Percentiles rank a stretch among this genome's conserved stretches.
phyloP scores from a whole-genome alignment of 2,888 invertebrate species.

The Ectobius pallidus region DNA sequence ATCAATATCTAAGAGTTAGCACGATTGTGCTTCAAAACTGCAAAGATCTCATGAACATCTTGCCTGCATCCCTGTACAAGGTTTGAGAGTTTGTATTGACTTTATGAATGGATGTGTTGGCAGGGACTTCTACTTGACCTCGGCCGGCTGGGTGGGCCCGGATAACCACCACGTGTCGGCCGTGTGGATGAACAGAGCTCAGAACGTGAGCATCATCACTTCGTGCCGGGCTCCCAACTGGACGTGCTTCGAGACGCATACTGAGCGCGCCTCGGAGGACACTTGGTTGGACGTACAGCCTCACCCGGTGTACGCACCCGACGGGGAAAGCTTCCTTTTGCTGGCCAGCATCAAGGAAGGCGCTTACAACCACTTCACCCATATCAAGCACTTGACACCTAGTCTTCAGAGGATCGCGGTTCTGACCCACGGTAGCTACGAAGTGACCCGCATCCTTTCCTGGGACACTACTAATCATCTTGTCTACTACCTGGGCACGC shows the following conservation, averaged over 20 bases:
- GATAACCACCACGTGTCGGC: constrained; percentile 79
- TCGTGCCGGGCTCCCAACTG: constrained; percentile 83
- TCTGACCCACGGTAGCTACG: constrained; percentile 84
- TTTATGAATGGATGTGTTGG: too few relatives aligned
- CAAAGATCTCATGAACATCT: too few relatives aligned
- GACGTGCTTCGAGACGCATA: constrained; percentile 85
- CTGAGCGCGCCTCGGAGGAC: constrained; percentile 81
- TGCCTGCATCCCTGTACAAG: too few relatives aligned
- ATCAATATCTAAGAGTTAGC: too few relatives aligned
- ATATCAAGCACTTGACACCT: constrained; percentile 86
- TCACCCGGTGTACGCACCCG: constrained; percentile 81
- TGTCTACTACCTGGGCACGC: constrained; percentile 77
- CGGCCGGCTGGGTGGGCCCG: constrained; percentile 87
- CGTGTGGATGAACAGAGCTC: constrained; percentile 93
- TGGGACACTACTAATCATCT: constrained; percentile 86
- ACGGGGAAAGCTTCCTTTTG: constrained; percentile 83
- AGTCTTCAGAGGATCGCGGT: constrained; percentile 78
- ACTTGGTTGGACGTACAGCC: constrained; percentile 87
- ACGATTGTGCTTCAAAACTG: too few relatives aligned
- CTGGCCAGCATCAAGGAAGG: constrained; percentile 85
- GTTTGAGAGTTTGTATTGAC: too few relatives aligned
- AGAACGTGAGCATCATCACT: constrained; percentile 88
- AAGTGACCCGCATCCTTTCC: constrained; percentile 76
- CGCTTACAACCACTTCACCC: constrained; percentile 82
- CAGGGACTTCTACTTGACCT: constrained; percentile 92